Base-by-base conservation (phyloP, 2,888 invertebrate species). In the Tolmerus cingulatus region DNA sequence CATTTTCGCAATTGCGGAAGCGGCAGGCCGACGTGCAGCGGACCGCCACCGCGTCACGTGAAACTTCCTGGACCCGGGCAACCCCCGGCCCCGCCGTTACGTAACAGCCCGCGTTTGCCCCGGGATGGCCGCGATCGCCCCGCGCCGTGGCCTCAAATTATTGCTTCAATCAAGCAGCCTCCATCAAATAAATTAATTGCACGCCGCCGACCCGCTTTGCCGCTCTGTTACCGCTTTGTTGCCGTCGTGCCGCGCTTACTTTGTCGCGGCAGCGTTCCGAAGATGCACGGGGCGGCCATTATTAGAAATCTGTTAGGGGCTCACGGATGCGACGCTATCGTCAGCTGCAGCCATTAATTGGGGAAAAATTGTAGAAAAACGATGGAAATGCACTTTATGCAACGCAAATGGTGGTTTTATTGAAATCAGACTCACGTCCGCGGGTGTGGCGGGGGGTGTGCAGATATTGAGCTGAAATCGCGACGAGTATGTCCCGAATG, bases 121-220 rank as follows among this genome's bases (percentile, higher is more conserved):
- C 14, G 78, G 2, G 19, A 12, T 37, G 74, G 16, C 74, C 16
- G n/a, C 76, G 4, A n/a, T 34, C n/a, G 19, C n/a, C 34, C 40
- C 12, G 40, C 76, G 76, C 76, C 34, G 5, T 30, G 37, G 85
- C 46, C 74, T 74, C 85, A 46, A 74, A 74, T 85, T 74, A 85
- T 85, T 85, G 85, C 30, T 46, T 85, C 85, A 85, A 85, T 85
- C 85, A 85, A 51, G 40, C 74, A 34, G 74, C 46, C 43, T 85
- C 85, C 16, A 85, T 85, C 85, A 85, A 40, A 74, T 85, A 85
- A 85, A 85, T 85, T 46, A 85, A 74, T 85, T 74, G 43, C 74
- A 85, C 74, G 74, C 82, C 82, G 30, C 8, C 30, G 85, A 46
- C 74, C 51, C 27, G 34, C 74, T 74, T 74, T 85, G 85, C 30